phyloP scores from a whole-genome alignment of 2,888 invertebrate species.

The Onthophagus sagittarius region DNA sequence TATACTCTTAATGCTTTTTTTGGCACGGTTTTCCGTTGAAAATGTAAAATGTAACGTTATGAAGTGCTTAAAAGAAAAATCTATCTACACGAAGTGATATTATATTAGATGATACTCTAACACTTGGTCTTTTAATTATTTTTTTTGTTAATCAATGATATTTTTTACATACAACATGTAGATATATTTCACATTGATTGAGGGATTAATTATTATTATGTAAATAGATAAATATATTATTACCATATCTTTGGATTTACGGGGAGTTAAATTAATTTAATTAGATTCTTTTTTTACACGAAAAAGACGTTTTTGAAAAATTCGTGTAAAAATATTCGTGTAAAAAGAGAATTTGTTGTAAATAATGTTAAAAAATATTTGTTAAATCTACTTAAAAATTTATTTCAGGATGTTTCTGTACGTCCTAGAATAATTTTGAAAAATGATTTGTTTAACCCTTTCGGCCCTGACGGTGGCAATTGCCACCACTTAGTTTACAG shows the following conservation, averaged over 20 bases:
- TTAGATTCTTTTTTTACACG: too few species aligned
- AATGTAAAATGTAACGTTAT: neutral
- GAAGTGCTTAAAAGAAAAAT: neutral
- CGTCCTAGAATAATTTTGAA: too few species aligned
- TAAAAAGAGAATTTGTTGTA: too few species aligned
- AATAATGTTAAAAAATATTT: too few species aligned
- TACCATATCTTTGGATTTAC: neutral
- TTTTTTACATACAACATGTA: neutral
- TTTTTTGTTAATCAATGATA: neutral
- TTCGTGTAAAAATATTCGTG: too few species aligned
- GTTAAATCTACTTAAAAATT: too few species aligned
- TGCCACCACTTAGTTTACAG: too few species aligned
- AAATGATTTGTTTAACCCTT: too few species aligned
- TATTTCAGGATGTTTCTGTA: too few species aligned
- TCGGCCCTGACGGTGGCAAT: too few species aligned
- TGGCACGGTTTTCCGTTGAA: neutral
- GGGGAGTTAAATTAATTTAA: too few species aligned
- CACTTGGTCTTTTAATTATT: neutral
- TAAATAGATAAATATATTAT: neutral
- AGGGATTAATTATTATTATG: neutral
- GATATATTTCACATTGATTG: neutral
- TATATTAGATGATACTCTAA: neutral
- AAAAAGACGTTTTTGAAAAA: too few species aligned
- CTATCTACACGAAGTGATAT: neutral
- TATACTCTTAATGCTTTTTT: neutral